These are phyloP conservation scores for Temnothorax curvispinosus DNA, from an alignment of 1,140 invertebrate species.

Conservation along the genomic window DNA sequence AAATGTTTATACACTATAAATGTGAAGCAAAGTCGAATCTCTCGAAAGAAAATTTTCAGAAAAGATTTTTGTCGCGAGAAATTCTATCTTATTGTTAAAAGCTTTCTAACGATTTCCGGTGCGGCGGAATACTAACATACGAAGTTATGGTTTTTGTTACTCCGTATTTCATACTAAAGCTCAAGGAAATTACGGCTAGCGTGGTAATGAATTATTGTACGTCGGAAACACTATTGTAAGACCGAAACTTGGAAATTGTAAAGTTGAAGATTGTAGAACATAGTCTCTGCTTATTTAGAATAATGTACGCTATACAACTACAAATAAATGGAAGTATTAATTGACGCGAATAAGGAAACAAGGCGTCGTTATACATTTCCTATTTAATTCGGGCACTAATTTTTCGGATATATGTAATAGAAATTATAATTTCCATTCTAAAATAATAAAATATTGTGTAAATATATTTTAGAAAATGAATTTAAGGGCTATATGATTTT, in stretches of 20 bases:
- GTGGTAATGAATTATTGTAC: conserved; percentile 72
- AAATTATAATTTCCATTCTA: background rate
- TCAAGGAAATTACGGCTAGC: conserved; percentile 46
- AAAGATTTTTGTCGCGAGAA: conserved; percentile 19
- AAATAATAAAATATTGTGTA: background rate
- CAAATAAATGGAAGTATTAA: conserved; percentile 23
- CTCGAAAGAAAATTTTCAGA: background rate
- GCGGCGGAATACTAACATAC: background rate
- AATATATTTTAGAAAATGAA: background rate
- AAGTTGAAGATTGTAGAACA: conserved; percentile 54
- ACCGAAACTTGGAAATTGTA: conserved; percentile 50
- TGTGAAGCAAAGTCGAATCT: background rate
- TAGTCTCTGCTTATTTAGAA: conserved; percentile 26
- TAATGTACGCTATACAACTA: conserved; percentile 7
- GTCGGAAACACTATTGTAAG: conserved; percentile 52
- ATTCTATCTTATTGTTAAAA: conserved; percentile 41
- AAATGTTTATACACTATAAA: background rate
- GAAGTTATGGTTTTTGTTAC: conserved; percentile 68
- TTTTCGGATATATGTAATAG: background rate
- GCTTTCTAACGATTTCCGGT: conserved; percentile 41
- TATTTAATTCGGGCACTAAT: too few relatives aligned
- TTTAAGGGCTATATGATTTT: background rate
- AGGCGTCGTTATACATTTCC: background rate
- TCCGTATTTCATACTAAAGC: conserved; percentile 55
- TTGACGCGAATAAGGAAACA: conserved; percentile 18